Conservation (phyloP, 2,113 vertebrate genomes). For the Epinephelus moara region DNA sequence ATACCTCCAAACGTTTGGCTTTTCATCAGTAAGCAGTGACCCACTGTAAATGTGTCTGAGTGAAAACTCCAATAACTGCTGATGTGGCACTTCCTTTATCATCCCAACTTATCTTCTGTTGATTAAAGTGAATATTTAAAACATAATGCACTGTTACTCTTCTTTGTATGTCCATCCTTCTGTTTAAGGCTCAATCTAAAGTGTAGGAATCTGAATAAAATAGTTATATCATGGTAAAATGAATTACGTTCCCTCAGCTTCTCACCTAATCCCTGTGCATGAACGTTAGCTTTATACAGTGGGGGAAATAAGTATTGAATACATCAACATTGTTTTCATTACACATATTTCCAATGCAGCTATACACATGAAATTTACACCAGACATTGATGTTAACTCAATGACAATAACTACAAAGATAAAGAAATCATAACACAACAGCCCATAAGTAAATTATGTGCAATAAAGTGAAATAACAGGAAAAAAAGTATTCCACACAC, state of each 20-base stretch:
- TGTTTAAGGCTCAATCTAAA: not conserved
- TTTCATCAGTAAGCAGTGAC: slow-evolving; percentile 63
- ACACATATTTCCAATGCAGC: too few relatives aligned
- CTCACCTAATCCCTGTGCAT: not conserved
- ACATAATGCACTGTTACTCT: not conserved
- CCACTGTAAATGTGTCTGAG: slow-evolving; percentile 35
- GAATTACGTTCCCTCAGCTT: not conserved
- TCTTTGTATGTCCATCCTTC: not conserved
- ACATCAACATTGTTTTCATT: too few relatives aligned
- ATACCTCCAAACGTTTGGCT: slow-evolving; percentile 21
- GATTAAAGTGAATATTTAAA: slow-evolving; percentile 54
- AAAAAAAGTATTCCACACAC: too few relatives aligned
- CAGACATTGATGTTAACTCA: too few relatives aligned
- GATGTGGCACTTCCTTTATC: slow-evolving; percentile 36
- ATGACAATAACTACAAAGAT: too few relatives aligned
- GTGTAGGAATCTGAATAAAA: not conserved
- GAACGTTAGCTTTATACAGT: not conserved
- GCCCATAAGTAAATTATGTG: too few relatives aligned
- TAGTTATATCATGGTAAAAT: not conserved
- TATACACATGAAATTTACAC: too few relatives aligned
- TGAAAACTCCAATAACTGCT: slow-evolving; percentile 26
- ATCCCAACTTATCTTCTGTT: slow-evolving; percentile 9
- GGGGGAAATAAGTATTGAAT: too few relatives aligned
- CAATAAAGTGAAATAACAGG: too few relatives aligned
- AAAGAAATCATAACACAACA: too few relatives aligned